Evolutionary conservation across 2,113 vertebrate genomes (phyloP).

Genomic region (Sclerurus mexicanus): DNA sequence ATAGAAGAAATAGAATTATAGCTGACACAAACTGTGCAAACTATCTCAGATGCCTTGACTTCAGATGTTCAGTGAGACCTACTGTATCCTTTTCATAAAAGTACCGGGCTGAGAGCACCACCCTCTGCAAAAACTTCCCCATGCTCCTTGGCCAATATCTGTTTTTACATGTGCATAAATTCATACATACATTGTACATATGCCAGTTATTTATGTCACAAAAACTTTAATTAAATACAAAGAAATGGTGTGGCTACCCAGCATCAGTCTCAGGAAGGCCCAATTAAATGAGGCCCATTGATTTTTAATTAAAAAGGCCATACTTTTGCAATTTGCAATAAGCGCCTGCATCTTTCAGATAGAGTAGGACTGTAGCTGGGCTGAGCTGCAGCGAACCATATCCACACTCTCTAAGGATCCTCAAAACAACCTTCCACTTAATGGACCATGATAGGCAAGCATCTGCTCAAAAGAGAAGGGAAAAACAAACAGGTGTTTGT

Average conservation of each 20-base stretch:
- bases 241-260: neutral
- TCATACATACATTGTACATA: neutral
- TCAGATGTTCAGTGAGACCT: neutral
- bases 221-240: slow-evolving; percentile 30
- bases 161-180: neutral
- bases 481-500: neutral
- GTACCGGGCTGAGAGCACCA: neutral
- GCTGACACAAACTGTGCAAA: neutral
- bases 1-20: neutral
- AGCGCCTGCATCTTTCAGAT: neutral
- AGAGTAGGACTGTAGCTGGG: neutral
- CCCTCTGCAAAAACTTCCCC: neutral
- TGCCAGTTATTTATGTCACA: slow-evolving; percentile 8
- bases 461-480: neutral
- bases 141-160: neutral
- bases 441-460: neutral
- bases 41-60: neutral
- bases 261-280: neutral
- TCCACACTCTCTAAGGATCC: neutral
- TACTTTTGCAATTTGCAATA: slow-evolving; percentile 12
- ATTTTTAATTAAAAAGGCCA: slow-evolving; percentile 44
- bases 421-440: neutral
- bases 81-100: neutral
- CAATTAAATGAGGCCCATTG: slow-evolving; percentile 8
- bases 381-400: neutral